Base-by-base conservation (phyloP, 1,140 invertebrate genomes). In the Lucilia sericata region DNA sequence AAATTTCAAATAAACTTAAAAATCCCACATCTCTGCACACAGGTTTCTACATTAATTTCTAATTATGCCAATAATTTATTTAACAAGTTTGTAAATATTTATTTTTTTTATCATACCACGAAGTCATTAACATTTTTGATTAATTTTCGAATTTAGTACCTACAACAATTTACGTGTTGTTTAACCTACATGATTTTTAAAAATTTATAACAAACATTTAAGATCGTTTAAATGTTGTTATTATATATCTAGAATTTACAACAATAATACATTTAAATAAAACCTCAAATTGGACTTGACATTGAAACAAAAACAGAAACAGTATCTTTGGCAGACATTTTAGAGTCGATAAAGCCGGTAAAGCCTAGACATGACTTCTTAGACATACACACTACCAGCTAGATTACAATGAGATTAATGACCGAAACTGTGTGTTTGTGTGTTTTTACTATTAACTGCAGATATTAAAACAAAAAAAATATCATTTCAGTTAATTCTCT, bases 201-300 rank as follows among this genome's bases (percentile, higher is more conserved):
- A 42, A 42, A 0, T 30, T 30, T 30, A 30, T 30, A 30, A 30
- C 25, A 30, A 42, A 10, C 10, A 42, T 42, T 42, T 42, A 42
- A 42, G 42, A 42, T 42, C 42, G 5, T 42, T 42, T 42, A 42
- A 42, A 42, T 42, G 42, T 42, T 8, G 42, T 42, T 42, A 2
- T 42, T 3, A 42, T 55, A 12, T 55, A 12, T 17, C 12, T 55
- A 55, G 51, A 55, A 55, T 55, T 55, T 55, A 55, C 51, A 55
- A 17, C 51, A 55, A 55, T 8, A 8, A 42, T 8, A 42, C 5
- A 42, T 10, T 7, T 2, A 42, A 10, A 42, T 0, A 42, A 42
- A 42, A 55, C 13, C 49, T 49, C 49, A 55, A 55, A 55, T 25
- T 80, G 47, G 51, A 80, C 76, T 80, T 80, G 76, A 80, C 76